Base-by-base conservation (phyloP, 2,888 invertebrate genomes). In the Muschampia staudingeri region DNA sequence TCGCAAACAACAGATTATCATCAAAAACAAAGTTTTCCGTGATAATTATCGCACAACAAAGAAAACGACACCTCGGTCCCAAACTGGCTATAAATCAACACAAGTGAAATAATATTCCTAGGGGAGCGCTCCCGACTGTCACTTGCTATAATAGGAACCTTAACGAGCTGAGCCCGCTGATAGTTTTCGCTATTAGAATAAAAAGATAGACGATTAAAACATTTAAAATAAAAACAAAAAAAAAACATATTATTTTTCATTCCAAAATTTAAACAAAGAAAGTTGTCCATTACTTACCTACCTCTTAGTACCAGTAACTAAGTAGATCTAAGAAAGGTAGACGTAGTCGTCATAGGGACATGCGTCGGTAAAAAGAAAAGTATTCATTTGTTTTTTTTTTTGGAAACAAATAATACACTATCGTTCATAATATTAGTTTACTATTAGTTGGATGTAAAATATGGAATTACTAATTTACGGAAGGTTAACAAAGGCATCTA, bases 31-130 rank as follows among this genome's bases (percentile, higher is more conserved):
- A 48, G 67, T 44, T 14, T 69, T 73, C 75, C 75, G 12, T 37
- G 80, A 76, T 92, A 93, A 92, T 90, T 87, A 89, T 89, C 85
- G 85, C 91, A 42, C 52, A 70, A 80, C 75, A 80, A 76, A 89
- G 92, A 92, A 92, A 91, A 89, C 89, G 89, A 88, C 90, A 89
- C 90, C 90, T 89, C 81, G 44, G 85, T 93, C 92, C 92, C 93
- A 89, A 89, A 88, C 87, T 87, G 89, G 87, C 91, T 78, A 95
- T 96, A 95, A 94, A 96, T 96, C 96, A 96, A 89, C 84, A 87
- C 87, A 92, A 91, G 93, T 94, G 94, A 95, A 94, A 95, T 95
- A 95, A 91, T 88, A 90, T 90, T 95, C 94, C 91, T 76, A 40
- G 91, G 94, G 94, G 91, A 88, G 91, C 84, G 90, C 90, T 92